Evolutionary conservation across 2,888 invertebrate species (phyloP).

Genomic region (Chymomyza fuscimana): DNA sequence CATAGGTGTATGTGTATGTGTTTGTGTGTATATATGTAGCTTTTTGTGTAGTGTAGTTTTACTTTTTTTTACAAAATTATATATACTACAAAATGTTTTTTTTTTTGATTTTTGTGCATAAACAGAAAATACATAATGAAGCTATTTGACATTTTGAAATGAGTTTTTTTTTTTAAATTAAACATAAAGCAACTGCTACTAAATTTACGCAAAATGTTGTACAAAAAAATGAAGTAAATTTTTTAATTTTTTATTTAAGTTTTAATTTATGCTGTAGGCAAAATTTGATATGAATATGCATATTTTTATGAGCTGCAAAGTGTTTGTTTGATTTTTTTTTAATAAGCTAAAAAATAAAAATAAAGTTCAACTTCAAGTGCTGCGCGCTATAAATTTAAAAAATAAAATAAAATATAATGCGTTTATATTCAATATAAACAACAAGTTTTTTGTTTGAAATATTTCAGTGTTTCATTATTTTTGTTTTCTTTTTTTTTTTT

Average conservation of each 20-base stretch:
- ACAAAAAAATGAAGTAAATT: not conserved
- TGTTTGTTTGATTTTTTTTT: not conserved
- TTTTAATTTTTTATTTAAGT: not conserved
- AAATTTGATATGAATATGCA: not conserved
- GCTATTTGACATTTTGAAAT: conserved; percentile 39
- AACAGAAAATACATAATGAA: conserved; percentile 34
- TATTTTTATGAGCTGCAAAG: not conserved
- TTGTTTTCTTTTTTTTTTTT: not conserved
- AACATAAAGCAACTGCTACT: conserved; percentile 28
- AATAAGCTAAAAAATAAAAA: not conserved
- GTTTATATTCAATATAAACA: conserved; percentile 36
- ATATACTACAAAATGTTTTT: conserved; percentile 45
- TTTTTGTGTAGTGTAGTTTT: conserved; percentile 22
- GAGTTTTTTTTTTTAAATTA: conserved; percentile 46
- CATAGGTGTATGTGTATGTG: conserved; percentile 21
- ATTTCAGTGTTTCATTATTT: not conserved
- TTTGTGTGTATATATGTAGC: conserved; percentile 21
- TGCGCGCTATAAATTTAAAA: not conserved
- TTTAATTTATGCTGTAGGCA: not conserved
- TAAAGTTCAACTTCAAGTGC: not conserved
- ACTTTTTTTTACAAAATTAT: conserved; percentile 47
- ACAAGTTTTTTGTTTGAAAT: not conserved
- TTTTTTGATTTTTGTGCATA: conserved; percentile 19
- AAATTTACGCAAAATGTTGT: not conserved
- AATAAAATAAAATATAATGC: conserved; percentile 38